Base-by-base conservation (phyloP, 1,140 invertebrate genomes). In the Trachymyrmex septentrionalis region DNA sequence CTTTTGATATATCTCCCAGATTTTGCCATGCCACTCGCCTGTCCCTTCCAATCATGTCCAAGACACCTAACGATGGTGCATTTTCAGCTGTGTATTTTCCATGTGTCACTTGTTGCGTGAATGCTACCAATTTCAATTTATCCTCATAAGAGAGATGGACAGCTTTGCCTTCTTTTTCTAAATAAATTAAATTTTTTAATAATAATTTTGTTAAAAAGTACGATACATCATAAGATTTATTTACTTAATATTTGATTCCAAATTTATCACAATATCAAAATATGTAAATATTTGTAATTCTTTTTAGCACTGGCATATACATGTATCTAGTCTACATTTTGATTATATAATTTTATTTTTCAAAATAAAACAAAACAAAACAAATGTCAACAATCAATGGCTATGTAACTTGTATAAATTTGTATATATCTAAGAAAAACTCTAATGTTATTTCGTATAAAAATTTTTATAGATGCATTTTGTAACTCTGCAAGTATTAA, bases 91-190 rank as follows among this genome's bases (percentile, higher is more conserved):
- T 97, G 92, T 97, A 98, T 86, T 98, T 97, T 7, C 99, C 99
- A 95, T 99, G 97, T 10, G 96, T 96, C 7, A 98, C 98, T 96
- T 99, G 99, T 93, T 99, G 98, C 9, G 97, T 98, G 91, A 98
- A 98, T 2, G 99, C 99, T 14, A 99, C 97, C 85, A 99, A 94
- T 93, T 98, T 97, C 24, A 99, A 94, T 95, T 99, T 98, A 93
- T 99, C 98, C 94, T 99, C 97, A 95, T 99, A 99, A 53, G 98
- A 98, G 69, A 99, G 96, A 93, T 99, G 98, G 53, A 99, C 96
- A 72, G 99, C 98, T 95, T 99, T 99, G 12, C 99, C 99, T 96
- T 99, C 98, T 96, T 99, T 99, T 94, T 99, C 99, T 99, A 95
- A n/a, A 96, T 96, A 87, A 91, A 90, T 82, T 88, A 91, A 90